Evolutionary conservation across 1,140 invertebrate genomes (phyloP), one percentile per base, ranked within the genome.

Genomic region (Zaprionus vittiger): DNA sequence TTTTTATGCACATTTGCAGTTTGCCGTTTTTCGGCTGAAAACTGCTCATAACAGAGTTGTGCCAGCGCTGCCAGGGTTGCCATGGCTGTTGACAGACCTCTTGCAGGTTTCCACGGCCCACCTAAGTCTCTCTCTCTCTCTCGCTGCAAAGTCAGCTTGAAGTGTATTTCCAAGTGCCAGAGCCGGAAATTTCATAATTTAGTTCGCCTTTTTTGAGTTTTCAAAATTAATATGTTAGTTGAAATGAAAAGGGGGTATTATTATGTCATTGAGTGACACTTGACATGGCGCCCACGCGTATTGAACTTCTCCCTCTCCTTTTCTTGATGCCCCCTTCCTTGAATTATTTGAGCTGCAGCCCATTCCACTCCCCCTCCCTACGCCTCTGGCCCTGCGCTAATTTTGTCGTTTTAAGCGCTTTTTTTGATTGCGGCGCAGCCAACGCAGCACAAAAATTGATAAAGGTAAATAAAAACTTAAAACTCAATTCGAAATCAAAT

Each of bases 181-280:
- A 66, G 81, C 84, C 84, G 84, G 84, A 87, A 81, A 87, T 87
- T 89, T 89, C 81, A 87, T 87, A 89, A 87, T 77, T 66, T 77
- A 47, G 57, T 41, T 75, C 7, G 60, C 54, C 20, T 60, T 67
- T 67, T 73, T 79, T 63, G 52, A 17, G 63, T 37, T 47, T 31
- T 55, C 54, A 87, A 41, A 87, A 87, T 87, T 80, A 81, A 87
- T 89, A 89, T 90, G 84, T 87, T 87, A 70, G 12, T 38, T 3
- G 14, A 38, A 38, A 38, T 38, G 41, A 47, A 85, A 85, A 87
- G 71, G 83, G 75, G 83, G 75, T 84, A 90, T 89, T 89, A 87
- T 89, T 89, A 87, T 89, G 84, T 89, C 81, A 89, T 79, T 89
- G 84, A 89, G 67, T 89, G 83, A 89, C 83, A 89, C 77, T 86